Percentiles rank a stretch among this genome's conserved stretches.
Conservation (phyloP, 1,140 invertebrate species). For the Zaprionus vittiger region DNA sequence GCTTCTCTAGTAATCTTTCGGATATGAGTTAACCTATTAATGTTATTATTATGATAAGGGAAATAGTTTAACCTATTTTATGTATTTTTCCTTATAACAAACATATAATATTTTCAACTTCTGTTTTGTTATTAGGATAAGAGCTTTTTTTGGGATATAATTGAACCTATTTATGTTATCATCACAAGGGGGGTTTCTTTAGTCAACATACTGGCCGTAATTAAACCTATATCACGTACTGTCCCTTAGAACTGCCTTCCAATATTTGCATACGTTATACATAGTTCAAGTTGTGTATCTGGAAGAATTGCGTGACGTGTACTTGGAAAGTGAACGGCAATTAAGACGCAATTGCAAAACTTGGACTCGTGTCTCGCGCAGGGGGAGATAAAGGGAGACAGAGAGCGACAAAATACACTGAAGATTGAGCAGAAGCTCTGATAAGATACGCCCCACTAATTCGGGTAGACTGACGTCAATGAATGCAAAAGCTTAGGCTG, state of each 20-base stretch:
- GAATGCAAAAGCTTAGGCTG: neutral
- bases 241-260: no score
- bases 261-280: neutral
- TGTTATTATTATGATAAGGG: no score
- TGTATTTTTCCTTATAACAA: neutral
- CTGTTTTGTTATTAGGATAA: no score
- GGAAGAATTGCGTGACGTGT: conserved; percentile 53
- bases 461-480: conserved; percentile 21
- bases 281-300: neutral
- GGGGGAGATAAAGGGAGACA: conserved; percentile 46
- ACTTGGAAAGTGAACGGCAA: conserved; percentile 34
- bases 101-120: no score
- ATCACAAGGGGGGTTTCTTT: no score
- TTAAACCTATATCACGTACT: no score
- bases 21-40: neutral
- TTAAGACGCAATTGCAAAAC: conserved; percentile 59
- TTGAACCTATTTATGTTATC: no score
- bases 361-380: neutral
- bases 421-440: conserved; percentile 11
- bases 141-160: no score
- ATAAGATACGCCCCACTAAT: conserved; percentile 16
- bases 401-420: neutral
- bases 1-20: neutral
- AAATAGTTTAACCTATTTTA: neutral
- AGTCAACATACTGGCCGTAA: no score